These are phyloP conservation scores for Diogma glabrata DNA, from an alignment of 2,888 invertebrate species.

Conservation along the genomic window DNA sequence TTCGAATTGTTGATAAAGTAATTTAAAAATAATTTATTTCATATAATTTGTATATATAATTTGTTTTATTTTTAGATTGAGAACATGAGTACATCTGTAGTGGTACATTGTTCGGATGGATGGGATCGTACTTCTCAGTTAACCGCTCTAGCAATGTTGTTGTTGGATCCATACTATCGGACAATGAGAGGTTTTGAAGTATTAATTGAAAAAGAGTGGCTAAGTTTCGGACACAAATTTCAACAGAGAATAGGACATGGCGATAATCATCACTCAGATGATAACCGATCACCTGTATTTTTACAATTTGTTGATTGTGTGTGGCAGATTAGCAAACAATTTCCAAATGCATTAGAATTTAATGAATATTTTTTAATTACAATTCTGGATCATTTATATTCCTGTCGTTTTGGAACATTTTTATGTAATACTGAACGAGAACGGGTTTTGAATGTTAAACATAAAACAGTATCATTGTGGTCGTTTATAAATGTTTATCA, in stretches of 20 bases:
- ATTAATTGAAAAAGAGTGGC: conserved; percentile 95
- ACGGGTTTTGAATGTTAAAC: conserved; percentile 49
- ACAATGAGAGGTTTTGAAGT: conserved; percentile 94
- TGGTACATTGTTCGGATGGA: conserved; percentile 95
- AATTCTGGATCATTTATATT: conserved; percentile 92
- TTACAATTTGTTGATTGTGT: conserved; percentile 98
- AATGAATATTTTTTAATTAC: conserved; percentile 91
- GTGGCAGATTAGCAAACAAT: conserved; percentile 93
- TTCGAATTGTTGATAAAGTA: conserved; percentile 86
- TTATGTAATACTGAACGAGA: conserved; percentile 88
- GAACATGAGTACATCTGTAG: conserved; percentile 90
- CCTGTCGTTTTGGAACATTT: conserved; percentile 96
- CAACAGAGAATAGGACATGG: conserved; percentile 95
- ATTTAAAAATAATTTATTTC: neutral
- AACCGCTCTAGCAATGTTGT: conserved; percentile 89
- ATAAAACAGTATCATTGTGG: conserved; percentile 89
- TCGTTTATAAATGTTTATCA: conserved; percentile 82
- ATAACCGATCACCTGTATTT: conserved; percentile 96
- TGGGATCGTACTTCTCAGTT: conserved; percentile 96
- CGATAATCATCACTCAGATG: conserved; percentile 93
- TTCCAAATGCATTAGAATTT: conserved; percentile 96
- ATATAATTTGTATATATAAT: neutral
- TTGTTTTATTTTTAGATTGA: conserved; percentile 52
- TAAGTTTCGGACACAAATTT: conserved; percentile 97
- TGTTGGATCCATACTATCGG: conserved; percentile 93